These are phyloP conservation scores for Pseudocheirus occidentalis DNA, from an alignment of 2,797 vertebrate species.

Conservation along the genomic window DNA sequence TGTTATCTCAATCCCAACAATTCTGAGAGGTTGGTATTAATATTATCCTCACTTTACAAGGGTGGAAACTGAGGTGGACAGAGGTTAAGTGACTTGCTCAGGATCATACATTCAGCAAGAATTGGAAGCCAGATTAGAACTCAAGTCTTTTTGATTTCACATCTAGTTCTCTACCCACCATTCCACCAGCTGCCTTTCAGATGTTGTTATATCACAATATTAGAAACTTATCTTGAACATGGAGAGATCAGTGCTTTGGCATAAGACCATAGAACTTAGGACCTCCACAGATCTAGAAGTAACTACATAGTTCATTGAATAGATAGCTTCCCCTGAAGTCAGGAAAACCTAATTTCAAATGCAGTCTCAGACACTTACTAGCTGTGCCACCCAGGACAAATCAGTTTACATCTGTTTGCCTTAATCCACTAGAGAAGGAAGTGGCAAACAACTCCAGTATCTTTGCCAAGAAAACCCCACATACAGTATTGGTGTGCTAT, in stretches of 20 bases:
- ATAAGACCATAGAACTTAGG: background rate
- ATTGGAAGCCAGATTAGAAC: background rate
- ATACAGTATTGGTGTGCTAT: background rate
- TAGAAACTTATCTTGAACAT: background rate
- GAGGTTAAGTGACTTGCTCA: background rate
- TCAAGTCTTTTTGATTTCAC: background rate
- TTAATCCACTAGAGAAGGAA: background rate
- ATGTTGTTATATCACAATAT: background rate
- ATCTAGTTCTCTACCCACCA: background rate
- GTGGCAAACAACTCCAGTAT: background rate
- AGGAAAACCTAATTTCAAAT: background rate
- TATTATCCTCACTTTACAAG: background rate
- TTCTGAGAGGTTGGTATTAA: background rate
- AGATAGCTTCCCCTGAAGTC: background rate
- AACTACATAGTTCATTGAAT: background rate
- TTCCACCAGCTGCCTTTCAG: background rate
- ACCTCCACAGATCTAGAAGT: background rate
- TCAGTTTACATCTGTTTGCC: background rate
- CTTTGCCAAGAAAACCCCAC: background rate
- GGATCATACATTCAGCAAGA: background rate
- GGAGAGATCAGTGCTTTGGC: background rate
- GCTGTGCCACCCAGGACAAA: background rate
- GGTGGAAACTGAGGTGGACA: background rate
- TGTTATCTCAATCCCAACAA: background rate
- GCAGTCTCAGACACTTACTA: background rate